A percentile compares a stretch with the other conserved stretches of the same genome.
Conservation (phyloP, 2,888 invertebrate species). For the Macrophya alboannulata region DNA sequence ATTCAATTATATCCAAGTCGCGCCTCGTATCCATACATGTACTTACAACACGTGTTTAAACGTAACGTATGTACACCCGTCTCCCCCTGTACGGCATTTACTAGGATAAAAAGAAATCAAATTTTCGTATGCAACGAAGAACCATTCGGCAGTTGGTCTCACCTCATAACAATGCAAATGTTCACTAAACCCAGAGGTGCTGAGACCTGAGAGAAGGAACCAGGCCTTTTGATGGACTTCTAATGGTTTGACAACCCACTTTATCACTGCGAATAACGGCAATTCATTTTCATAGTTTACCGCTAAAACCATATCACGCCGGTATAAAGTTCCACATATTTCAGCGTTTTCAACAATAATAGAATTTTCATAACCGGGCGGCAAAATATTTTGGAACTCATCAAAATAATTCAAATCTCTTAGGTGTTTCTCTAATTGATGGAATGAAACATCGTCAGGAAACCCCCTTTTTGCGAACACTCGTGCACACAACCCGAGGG, state of each 20-base stretch:
- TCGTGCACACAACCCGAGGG: slow-evolving; percentile 40
- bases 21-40: not conserved
- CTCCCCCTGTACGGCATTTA: slow-evolving; percentile 28
- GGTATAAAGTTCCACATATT: slow-evolving; percentile 18
- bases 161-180: slow-evolving; percentile 33
- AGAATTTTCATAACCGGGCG: slow-evolving; percentile 39
- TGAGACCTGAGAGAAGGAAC: not conserved
- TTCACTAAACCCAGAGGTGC: not conserved
- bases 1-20: not conserved
- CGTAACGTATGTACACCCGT: slow-evolving; percentile 18
- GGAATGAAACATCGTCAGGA: slow-evolving; percentile 26
- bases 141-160: slow-evolving; percentile 14
- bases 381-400: slow-evolving; percentile 43
- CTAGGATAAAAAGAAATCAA: slow-evolving; percentile 11
- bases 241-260: slow-evolving; percentile 20
- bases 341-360: slow-evolving; percentile 24
- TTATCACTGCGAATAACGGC: slow-evolving; percentile 13
- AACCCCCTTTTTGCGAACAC: slow-evolving; percentile 38
- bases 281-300: slow-evolving; percentile 16
- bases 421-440: slow-evolving; percentile 36
- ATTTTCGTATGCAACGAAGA: not conserved
- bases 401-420: slow-evolving; percentile 32
- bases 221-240: slow-evolving; percentile 22
- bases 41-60: slow-evolving; percentile 4
- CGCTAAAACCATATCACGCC: slow-evolving; percentile 12